These are phyloP conservation scores for Caenorhabditis sinica DNA, from an alignment of 2,888 invertebrate genomes.

Conservation along the genomic window DNA sequence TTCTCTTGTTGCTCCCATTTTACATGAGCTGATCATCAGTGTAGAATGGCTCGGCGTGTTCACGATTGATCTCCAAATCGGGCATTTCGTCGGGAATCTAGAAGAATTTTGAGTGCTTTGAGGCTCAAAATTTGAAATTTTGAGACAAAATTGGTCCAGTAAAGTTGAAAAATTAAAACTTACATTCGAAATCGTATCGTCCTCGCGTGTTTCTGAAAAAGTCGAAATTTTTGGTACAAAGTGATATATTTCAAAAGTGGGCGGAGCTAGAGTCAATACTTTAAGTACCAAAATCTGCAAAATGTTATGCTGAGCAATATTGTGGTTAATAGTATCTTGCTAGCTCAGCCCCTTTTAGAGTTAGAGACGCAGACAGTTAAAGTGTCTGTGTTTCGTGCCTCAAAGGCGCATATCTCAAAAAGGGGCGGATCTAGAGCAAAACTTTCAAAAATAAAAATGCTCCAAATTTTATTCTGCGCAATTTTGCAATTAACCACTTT, in stretches of 20 bases:
- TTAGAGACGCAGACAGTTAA: too few species aligned
- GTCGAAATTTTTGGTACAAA: neutral
- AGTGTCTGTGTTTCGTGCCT: too few species aligned
- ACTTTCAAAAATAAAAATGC: too few species aligned
- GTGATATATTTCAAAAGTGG: neutral
- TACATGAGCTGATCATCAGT: slow-evolving; percentile 65
- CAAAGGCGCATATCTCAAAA: too few species aligned
- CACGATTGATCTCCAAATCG: slow-evolving; percentile 63
- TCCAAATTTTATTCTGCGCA: too few species aligned
- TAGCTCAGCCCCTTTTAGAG: too few species aligned
- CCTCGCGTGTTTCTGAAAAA: slow-evolving; percentile 37
- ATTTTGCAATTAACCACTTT: neutral
- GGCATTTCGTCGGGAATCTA: slow-evolving; percentile 69
- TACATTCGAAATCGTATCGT: slow-evolving; percentile 60
- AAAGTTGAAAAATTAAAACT: neutral
- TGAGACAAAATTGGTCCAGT: neutral
- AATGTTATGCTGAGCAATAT: too few species aligned
- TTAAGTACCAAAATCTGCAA: too few species aligned
- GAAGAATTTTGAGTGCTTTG: slow-evolving; percentile 10
- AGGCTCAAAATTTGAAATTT: neutral
- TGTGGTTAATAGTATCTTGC: too few species aligned
- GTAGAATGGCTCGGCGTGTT: slow-evolving; percentile 63
- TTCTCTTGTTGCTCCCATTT: slow-evolving; percentile 2
- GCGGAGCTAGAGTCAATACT: neutral
- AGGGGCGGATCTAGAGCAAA: neutral